phyloP scores from a whole-genome alignment of 2,888 invertebrate species.

The Tetragonula carbonaria region DNA sequence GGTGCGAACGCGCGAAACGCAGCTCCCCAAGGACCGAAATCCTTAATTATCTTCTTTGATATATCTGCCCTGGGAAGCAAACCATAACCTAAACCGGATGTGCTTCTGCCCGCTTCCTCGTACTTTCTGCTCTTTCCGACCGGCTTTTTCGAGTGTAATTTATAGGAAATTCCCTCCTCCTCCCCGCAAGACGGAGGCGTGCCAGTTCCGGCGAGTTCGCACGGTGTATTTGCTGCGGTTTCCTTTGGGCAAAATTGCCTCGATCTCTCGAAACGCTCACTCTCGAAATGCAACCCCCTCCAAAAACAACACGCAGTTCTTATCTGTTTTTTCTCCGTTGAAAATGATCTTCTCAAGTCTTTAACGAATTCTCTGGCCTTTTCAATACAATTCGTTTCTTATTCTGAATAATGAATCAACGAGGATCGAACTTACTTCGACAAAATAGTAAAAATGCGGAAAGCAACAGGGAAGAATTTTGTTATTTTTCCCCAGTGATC shows the following conservation, averaged over 20 bases:
- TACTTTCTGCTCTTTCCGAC: slow-evolving; percentile 28
- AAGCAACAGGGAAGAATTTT: too few relatives aligned
- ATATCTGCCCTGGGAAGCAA: slow-evolving; percentile 43
- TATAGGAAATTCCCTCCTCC: slow-evolving; percentile 52
- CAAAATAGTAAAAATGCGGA: too few relatives aligned
- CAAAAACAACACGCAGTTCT: background rate
- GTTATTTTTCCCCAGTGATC: too few relatives aligned
- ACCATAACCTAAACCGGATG: slow-evolving; percentile 44
- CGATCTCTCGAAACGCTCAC: background rate
- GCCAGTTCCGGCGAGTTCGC: slow-evolving; percentile 44
- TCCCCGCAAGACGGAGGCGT: slow-evolving; percentile 42
- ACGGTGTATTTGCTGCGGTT: slow-evolving; percentile 34
- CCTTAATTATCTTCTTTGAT: slow-evolving; percentile 60
- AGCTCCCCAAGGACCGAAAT: slow-evolving; percentile 25
- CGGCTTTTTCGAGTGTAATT: slow-evolving; percentile 57
- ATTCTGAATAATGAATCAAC: too few relatives aligned
- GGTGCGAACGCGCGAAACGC: background rate
- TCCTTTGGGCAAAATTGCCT: slow-evolving; percentile 24
- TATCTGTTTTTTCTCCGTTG: too few relatives aligned
- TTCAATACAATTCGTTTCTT: too few relatives aligned
- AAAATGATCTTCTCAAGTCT: too few relatives aligned
- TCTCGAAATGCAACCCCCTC: background rate
- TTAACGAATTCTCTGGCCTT: too few relatives aligned
- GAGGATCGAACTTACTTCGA: too few relatives aligned
- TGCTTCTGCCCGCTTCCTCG: slow-evolving; percentile 7